phyloP scores from a whole-genome alignment of 2,113 vertebrate species.

The Cheirogaleus medius region DNA sequence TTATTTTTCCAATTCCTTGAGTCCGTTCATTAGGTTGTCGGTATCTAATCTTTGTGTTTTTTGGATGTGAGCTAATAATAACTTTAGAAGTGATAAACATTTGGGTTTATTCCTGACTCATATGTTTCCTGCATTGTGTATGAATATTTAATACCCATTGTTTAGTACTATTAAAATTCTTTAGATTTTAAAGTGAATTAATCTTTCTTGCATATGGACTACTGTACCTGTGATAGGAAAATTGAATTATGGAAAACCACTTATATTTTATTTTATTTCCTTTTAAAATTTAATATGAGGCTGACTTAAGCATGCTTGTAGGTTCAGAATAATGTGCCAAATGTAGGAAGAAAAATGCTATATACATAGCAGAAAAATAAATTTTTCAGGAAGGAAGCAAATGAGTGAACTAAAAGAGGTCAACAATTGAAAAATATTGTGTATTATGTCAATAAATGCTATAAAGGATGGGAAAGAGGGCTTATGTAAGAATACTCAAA shows the following conservation, averaged over 20 bases:
- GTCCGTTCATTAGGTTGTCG: too few species aligned
- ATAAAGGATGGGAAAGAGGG: neutral
- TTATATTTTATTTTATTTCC: neutral
- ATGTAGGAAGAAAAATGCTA: neutral
- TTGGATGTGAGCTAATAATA: too few species aligned
- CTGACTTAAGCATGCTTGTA: neutral
- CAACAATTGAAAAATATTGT: neutral
- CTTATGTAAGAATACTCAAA: neutral
- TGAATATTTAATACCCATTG: neutral
- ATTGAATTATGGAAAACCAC: neutral
- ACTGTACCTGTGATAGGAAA: neutral
- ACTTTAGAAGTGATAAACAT: neutral
- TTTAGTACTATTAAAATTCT: neutral
- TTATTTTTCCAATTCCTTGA: too few species aligned
- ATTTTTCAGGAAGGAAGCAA: neutral
- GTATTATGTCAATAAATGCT: neutral
- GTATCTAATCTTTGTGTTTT: too few species aligned
- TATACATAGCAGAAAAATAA: neutral
- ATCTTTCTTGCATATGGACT: neutral
- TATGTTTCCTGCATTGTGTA: neutral
- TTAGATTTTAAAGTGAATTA: neutral
- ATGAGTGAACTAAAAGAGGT: neutral
- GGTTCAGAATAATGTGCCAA: neutral
- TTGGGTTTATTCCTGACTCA: neutral
- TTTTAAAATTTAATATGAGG: neutral